Conservation (phyloP, 2,888 invertebrate genomes). For the Hymenopus coronatus region DNA sequence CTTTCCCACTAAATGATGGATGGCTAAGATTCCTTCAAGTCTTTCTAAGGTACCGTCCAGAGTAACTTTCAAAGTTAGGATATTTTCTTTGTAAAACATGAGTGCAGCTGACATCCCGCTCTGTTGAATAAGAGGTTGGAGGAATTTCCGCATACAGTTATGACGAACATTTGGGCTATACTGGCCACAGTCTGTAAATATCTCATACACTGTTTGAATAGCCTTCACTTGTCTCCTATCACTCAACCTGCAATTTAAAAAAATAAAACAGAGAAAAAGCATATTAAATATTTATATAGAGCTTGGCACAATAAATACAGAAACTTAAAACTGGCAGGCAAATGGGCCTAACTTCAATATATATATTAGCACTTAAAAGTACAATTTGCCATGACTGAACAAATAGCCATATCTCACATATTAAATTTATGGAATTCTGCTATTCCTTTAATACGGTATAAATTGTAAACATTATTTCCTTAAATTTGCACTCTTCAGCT, state of each 20-base stretch:
- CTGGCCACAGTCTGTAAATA: background rate
- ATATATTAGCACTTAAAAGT: no score
- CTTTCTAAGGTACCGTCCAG: background rate
- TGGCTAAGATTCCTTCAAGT: constrained; percentile 17
- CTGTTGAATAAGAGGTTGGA: constrained; percentile 1
- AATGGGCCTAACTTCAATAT: no score
- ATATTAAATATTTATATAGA: no score
- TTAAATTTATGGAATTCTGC: no score
- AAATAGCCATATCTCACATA: no score
- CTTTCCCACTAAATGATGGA: constrained; percentile 41
- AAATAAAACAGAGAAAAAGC: background rate
- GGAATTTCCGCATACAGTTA: background rate
- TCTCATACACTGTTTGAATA: constrained; percentile 1
- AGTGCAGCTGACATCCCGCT: background rate
- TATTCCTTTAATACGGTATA: no score
- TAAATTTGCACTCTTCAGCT: no score
- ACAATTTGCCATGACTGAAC: no score
- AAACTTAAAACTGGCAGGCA: no score
- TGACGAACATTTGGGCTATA: constrained; percentile 1
- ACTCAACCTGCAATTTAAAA: background rate
- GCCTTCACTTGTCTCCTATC: background rate
- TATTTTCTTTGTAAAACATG: constrained; percentile 20
- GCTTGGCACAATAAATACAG: no score
- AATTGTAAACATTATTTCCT: no score
- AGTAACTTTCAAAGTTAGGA: constrained; percentile 35